Evolutionary conservation across 2,797 vertebrate genomes (phyloP).

Genomic region (Mus caroli): DNA sequence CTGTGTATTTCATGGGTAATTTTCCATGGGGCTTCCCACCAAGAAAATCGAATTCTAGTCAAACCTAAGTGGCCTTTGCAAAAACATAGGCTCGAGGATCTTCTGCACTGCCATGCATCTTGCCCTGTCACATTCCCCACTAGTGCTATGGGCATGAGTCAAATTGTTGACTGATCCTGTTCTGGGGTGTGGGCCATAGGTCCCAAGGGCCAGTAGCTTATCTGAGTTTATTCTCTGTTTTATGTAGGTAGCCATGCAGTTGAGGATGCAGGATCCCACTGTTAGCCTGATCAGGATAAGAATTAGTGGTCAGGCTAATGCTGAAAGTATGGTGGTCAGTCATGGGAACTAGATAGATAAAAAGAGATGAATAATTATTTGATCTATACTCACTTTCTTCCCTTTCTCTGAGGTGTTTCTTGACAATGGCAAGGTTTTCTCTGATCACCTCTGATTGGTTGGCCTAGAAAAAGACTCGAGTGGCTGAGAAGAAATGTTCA

Average conservation of each 20-base stretch:
- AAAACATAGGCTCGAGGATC: background rate
- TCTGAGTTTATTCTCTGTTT: too few relatives aligned
- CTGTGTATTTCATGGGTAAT: background rate
- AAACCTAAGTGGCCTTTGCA: background rate
- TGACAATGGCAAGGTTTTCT: background rate
- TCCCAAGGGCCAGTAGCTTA: too few relatives aligned
- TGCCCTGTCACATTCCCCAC: background rate
- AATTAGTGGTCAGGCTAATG: too few relatives aligned
- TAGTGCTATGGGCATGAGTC: background rate
- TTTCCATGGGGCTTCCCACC: background rate
- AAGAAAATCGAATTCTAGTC: background rate
- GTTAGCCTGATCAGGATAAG: too few relatives aligned
- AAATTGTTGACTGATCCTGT: too few relatives aligned
- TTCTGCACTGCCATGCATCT: background rate
- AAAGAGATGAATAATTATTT: background rate
- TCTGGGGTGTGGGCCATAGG: too few relatives aligned
- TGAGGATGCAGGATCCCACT: too few relatives aligned
- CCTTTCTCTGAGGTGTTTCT: background rate
- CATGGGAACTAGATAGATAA: background rate
- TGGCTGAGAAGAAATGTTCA: too few relatives aligned
- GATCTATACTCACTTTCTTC: background rate
- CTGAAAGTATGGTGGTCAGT: too few relatives aligned
- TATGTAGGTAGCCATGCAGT: too few relatives aligned
- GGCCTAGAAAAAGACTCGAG: background rate
- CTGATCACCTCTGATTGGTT: background rate